Base-by-base conservation (phyloP, 37 sponge, comb jelly and placozoan genomes). In the Chondrosia reniformis region DNA sequence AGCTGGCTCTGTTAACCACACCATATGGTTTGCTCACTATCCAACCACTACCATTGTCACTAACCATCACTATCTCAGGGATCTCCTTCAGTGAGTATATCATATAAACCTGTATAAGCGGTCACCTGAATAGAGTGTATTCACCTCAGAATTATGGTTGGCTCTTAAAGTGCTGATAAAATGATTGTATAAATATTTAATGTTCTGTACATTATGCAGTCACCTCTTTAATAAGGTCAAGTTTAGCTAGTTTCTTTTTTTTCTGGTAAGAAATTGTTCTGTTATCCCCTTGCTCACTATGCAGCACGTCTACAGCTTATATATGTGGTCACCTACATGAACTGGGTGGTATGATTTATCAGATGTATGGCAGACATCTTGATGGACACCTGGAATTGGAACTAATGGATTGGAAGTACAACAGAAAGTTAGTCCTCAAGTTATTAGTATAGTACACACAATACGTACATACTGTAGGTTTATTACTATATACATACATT, bases 261-360 rank as follows among this genome's bases (percentile, higher is more conserved):
- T n/a, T n/a, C n/a, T n/a, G n/a, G n/a, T n/a, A n/a, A n/a, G n/a
- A n/a, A n/a, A n/a, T n/a, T n/a, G n/a, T n/a, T n/a, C n/a, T n/a
- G n/a, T n/a, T n/a, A n/a, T n/a, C n/a, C n/a, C n/a, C n/a, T n/a
- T n/a, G n/a, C n/a, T n/a, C n/a, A n/a, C n/a, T n/a, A n/a, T 67
- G 10, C 42, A 81, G 81, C 2, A 61, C 84, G 1, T 76, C 87
- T 36, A 77, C 76, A 5, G 93, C 85, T 19, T 93, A 92, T 46
- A 78, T 95, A 15, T 89, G 96, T 84, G 96, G 96, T 33, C 96
- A 95, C 77, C 85, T 95, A 9, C 96, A 95, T 78, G 76, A 80
- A 0, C 39, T 89, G 9, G 83, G 77, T 3, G 85, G 80, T 27
- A 3, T 75, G 56, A 52, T 84, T 4, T 33, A 28, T 1, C 25